A percentile compares a stretch with the other conserved stretches of the same genome.
Evolutionary conservation across 1,140 invertebrate genomes (phyloP).

Genomic region (Drosophila triauraria): DNA sequence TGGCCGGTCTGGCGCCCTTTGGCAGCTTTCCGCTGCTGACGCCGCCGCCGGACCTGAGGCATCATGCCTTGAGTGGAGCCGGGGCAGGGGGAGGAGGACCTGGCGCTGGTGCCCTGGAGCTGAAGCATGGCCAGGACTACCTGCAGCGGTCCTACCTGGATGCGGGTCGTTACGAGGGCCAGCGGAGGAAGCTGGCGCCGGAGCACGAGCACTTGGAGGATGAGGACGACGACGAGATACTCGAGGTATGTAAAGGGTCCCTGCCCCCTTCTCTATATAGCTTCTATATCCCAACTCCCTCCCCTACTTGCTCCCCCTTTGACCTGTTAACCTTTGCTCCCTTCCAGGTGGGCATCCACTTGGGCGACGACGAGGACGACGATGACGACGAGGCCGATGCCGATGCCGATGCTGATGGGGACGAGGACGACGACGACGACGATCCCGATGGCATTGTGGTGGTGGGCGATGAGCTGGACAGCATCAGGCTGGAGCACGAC

Average conservation of each 20-base stretch:
- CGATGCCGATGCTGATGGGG: slow-evolving; percentile 66
- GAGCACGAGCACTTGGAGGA: slow-evolving; percentile 36
- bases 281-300: background rate
- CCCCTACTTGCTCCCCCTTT: background rate
- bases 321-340: background rate
- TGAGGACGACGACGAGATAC: slow-evolving; percentile 51
- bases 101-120: slow-evolving; percentile 87
- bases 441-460: slow-evolving; percentile 86
- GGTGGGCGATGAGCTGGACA: slow-evolving; percentile 84
- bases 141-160: slow-evolving; percentile 84
- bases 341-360: slow-evolving; percentile 86
- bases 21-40: slow-evolving; percentile 91
- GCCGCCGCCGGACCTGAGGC: slow-evolving; percentile 90
- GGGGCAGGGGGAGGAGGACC: slow-evolving; percentile 85
- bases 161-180: slow-evolving; percentile 60
- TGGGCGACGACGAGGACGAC: slow-evolving; percentile 62
- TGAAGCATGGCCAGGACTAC: slow-evolving; percentile 83
- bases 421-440: slow-evolving; percentile 30
- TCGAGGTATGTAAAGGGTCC: slow-evolving; percentile 28
- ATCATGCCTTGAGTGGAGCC: slow-evolving; percentile 86
- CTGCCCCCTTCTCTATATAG: no score
- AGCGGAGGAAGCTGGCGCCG: slow-evolving; percentile 31
- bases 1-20: slow-evolving; percentile 89
- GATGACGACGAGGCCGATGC: slow-evolving; percentile 41
- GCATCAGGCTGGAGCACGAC: slow-evolving; percentile 56